Base-by-base conservation (phyloP, 1,140 invertebrate species). In the Plodia interpunctella region DNA sequence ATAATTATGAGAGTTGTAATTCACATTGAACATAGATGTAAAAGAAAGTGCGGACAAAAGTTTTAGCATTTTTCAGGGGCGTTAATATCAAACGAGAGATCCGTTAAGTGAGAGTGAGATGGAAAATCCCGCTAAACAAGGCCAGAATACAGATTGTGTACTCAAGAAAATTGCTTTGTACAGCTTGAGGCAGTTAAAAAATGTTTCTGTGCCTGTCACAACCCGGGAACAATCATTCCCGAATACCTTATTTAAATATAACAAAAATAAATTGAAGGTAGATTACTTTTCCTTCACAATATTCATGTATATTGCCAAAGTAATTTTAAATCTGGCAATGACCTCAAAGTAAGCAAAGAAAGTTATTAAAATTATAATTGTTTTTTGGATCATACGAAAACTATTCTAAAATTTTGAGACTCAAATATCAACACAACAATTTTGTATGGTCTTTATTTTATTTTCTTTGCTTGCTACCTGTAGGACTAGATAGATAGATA, bases 151-250 rank as follows among this genome's bases (percentile, higher is more conserved):
- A 72, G 70, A 78, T 79, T 84, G 76, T 83, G 80, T 87, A 79
- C 78, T 77, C 74, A 79, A 78, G 76, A 66, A 83, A 83, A 84
- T 87, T 87, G 81, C 80, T 81, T 84, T 78, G 78, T 80, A 78
- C 74, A 66, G 64, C 80, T 73, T 60, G 62, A 52, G 81, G 78
- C 81, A 70, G 68, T 78, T 78, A 78, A 81, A 84, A 83, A 87
- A 87, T 80, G 64, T 80, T 80, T 74, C 69, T 71, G 54, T 65
- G 72, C 78, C 72, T 73, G 70, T 68, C 70, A 70, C 52, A 21
- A 28, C 20, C 21, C 51, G 11, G 20, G 19, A 2, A 53, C 51
- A 53, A 21, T 53, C 51, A 25, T 15, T 53, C 11, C 21, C 51
- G 20, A 25, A 20, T 9, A 25, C 20, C 19, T 53, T 53, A 25